Percentiles rank a stretch among this genome's conserved stretches.
These are phyloP conservation scores for Daktulosphaira vitifoliae DNA, from an alignment of 1,140 invertebrate genomes.

Conservation along the genomic window DNA sequence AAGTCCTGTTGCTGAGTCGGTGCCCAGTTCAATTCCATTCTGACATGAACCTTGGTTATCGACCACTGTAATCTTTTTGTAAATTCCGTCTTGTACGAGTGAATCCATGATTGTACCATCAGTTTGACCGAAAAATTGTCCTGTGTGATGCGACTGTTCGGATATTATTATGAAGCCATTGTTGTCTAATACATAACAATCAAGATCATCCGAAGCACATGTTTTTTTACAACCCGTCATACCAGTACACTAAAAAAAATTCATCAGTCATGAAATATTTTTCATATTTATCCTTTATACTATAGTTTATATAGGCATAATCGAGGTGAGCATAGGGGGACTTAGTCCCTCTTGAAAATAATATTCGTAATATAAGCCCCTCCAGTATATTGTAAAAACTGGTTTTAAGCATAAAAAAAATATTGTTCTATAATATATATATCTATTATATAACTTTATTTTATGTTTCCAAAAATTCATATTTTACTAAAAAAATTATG, in stretches of 20 bases:
- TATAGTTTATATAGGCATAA: too few species aligned
- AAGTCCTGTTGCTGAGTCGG: conserved; percentile 43
- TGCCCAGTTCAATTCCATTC: conserved; percentile 62
- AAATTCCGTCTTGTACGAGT: conserved; percentile 79
- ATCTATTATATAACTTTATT: too few species aligned
- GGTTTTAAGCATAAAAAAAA: too few species aligned
- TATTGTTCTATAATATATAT: too few species aligned
- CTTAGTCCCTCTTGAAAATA: too few species aligned
- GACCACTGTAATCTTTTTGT: conserved; percentile 70
- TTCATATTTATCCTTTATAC: too few species aligned
- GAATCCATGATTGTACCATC: conserved; percentile 93
- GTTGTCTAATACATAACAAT: conserved; percentile 87
- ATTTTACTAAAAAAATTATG: too few species aligned
- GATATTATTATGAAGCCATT: conserved; percentile 90
- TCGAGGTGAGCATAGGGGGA: too few species aligned
- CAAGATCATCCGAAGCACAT: conserved; percentile 73
- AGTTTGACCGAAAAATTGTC: conserved; percentile 83
- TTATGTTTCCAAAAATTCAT: too few species aligned
- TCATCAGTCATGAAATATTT: too few species aligned
- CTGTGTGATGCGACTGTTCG: conserved; percentile 71
- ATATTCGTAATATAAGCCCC: too few species aligned
- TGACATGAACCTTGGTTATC: conserved; percentile 83
- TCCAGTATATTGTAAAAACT: too few species aligned
- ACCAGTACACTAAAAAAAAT: conserved; percentile 56
- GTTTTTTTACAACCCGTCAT: conserved; percentile 62